These are phyloP conservation scores for Liparis tanakae DNA, from an alignment of 2,797 vertebrate genomes.

Conservation along the genomic window DNA sequence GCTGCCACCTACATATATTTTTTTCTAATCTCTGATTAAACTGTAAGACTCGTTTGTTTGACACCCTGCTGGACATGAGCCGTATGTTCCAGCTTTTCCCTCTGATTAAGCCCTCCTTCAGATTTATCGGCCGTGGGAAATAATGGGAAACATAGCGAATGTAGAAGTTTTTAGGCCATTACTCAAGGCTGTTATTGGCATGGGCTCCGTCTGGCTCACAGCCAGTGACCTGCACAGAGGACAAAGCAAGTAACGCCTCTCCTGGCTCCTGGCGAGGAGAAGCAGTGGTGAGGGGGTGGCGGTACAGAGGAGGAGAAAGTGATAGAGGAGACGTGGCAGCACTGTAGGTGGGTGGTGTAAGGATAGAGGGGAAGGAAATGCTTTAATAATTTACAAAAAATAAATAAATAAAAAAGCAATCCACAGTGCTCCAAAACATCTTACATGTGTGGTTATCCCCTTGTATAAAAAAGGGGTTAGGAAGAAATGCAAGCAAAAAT, in stretches of 20 bases:
- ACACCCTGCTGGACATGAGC: conserved; percentile 64
- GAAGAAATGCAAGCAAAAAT: conserved; percentile 39
- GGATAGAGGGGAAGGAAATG: conserved; percentile 49
- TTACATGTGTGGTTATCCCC: not conserved
- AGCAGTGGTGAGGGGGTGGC: conserved; percentile 59
- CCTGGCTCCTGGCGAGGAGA: conserved; percentile 70
- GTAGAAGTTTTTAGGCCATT: conserved; percentile 78
- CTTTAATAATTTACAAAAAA: conserved; percentile 56
- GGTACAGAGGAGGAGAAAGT: conserved; percentile 51
- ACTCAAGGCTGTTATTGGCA: conserved; percentile 81
- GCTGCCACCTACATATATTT: conserved; percentile 58
- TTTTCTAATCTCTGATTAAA: conserved; percentile 75
- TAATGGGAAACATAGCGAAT: conserved; percentile 79
- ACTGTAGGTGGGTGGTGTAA: conserved; percentile 61
- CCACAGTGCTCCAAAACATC: conserved; percentile 26
- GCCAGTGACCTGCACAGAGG: conserved; percentile 81
- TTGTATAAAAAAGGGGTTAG: conserved; percentile 13
- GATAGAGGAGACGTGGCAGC: conserved; percentile 51
- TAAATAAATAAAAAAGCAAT: conserved; percentile 9
- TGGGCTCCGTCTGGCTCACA: conserved; percentile 69
- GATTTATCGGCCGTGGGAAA: conserved; percentile 77
- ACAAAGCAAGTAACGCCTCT: conserved; percentile 79
- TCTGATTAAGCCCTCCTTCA: conserved; percentile 76
- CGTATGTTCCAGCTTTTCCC: conserved; percentile 67
- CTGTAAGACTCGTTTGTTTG: conserved; percentile 58